These are phyloP conservation scores for Wiebesia pumilae DNA, from an alignment of 1,140 invertebrate genomes.

Conservation along the genomic window DNA sequence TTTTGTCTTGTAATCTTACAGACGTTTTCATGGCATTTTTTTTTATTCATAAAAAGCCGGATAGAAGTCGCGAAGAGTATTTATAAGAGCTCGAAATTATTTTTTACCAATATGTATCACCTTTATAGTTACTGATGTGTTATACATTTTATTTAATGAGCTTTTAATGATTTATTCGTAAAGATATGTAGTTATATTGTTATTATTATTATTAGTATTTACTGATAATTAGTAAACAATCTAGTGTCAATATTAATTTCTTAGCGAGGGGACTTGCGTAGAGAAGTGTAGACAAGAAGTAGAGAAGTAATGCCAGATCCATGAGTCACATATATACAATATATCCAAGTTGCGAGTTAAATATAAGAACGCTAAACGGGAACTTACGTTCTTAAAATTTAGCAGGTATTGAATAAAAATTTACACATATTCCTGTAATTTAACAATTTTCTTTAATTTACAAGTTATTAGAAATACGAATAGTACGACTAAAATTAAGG, in stretches of 20 bases:
- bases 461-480: no score
- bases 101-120: not conserved
- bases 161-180: not conserved
- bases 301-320: not conserved
- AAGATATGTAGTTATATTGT: not conserved
- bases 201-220: not conserved
- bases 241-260: not conserved
- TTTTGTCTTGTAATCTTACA: not conserved
- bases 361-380: no score
- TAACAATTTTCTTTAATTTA: no score
- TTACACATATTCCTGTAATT: no score
- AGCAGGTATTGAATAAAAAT: no score
- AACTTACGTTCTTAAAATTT: no score
- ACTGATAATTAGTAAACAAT: not conserved
- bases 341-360: not conserved
- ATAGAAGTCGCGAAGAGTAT: not conserved
- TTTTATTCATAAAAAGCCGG: constrained; percentile 8
- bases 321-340: not conserved
- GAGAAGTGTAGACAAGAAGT: not conserved
- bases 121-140: not conserved
- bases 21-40: not conserved
- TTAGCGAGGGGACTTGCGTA: not conserved
- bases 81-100: not conserved
- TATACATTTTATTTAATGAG: not conserved
- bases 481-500: no score